phyloP scores from a whole-genome alignment of 2,113 vertebrate genomes.

The Laticauda laticaudata region DNA sequence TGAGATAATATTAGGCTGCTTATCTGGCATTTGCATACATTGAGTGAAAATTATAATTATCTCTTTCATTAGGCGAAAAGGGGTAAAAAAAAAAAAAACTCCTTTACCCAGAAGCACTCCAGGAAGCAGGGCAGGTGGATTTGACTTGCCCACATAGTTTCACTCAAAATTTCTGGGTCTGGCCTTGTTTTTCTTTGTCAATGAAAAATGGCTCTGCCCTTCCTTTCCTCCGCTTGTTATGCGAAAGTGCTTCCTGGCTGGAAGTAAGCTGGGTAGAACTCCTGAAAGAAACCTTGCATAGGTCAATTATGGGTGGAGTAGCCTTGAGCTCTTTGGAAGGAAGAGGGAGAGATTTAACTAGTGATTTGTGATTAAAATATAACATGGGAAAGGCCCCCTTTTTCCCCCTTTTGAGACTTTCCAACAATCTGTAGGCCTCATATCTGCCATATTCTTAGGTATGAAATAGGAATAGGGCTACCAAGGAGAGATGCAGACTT shows the following conservation, averaged over 20 bases:
- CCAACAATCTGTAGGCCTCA: constrained; percentile 23
- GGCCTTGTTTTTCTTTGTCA: constrained; percentile 60
- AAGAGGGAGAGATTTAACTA: constrained; percentile 20
- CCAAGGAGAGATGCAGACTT: constrained; percentile 13
- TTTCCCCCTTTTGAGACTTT: background rate
- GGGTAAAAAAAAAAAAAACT: background rate
- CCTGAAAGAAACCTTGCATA: constrained; percentile 6
- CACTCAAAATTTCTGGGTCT: background rate
- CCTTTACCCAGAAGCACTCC: constrained; percentile 1
- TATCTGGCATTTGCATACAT: constrained; percentile 9
- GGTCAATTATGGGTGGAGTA: constrained; percentile 45
- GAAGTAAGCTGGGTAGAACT: constrained; percentile 30
- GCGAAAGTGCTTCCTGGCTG: constrained; percentile 64
- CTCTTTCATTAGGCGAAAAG: constrained; percentile 2
- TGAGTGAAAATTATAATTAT: constrained; percentile 26
- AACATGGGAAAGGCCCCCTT: constrained; percentile 24
- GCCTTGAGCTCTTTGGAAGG: constrained; percentile 7
- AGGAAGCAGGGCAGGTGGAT: constrained; percentile 36
- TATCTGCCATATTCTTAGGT: constrained; percentile 23
- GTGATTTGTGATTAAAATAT: constrained; percentile 29
- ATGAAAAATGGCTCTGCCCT: constrained; percentile 55
- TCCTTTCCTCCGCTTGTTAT: constrained; percentile 46
- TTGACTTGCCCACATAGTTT: background rate
- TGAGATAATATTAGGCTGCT: constrained; percentile 20
- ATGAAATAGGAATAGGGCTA: background rate